phyloP scores from a whole-genome alignment of 1,140 invertebrate genomes.

The Potamilus streckersoni region DNA sequence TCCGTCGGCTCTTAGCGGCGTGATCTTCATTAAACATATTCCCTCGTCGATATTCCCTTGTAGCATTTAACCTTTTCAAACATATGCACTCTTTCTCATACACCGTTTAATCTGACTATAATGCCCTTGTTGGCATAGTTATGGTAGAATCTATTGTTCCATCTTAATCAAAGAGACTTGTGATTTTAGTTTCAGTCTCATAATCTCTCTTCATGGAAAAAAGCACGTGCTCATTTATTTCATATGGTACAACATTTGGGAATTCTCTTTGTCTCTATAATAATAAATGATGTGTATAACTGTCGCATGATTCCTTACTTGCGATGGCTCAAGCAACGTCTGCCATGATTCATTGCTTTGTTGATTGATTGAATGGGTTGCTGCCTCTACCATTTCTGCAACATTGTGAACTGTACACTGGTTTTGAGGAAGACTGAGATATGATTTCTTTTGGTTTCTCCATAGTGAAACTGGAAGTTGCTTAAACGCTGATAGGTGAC shows the following conservation, averaged over 20 bases:
- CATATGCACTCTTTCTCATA: conserved; percentile 5
- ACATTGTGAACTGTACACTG: too few relatives aligned
- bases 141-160: neutral
- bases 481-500: too few relatives aligned
- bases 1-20: neutral
- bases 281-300: neutral
- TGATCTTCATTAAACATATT: neutral
- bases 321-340: neutral
- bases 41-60: neutral
- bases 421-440: too few relatives aligned
- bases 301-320: neutral
- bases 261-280: neutral
- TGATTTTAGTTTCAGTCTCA: conserved; percentile 1
- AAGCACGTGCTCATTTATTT: neutral
- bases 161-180: neutral
- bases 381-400: too few relatives aligned
- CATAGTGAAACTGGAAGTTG: too few relatives aligned
- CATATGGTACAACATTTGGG: neutral
- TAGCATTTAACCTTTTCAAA: neutral
- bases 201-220: conserved; percentile 8
- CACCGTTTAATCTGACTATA: neutral
- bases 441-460: too few relatives aligned
- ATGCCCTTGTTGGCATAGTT: neutral
- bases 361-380: neutral
- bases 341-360: neutral